Conservation (phyloP, 2,113 vertebrate genomes). For the Parotia lawesii region DNA sequence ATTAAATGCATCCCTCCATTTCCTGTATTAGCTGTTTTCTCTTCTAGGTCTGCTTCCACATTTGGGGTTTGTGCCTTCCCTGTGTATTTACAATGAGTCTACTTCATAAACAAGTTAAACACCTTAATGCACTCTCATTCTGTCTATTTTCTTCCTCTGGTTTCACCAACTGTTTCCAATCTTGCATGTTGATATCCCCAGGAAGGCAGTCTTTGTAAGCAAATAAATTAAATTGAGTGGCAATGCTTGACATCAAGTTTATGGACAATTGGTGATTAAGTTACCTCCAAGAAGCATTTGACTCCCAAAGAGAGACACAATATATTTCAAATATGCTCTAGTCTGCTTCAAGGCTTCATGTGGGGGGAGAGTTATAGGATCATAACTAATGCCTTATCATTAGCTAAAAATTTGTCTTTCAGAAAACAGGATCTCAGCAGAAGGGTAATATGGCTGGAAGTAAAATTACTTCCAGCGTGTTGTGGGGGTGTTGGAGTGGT, state of each 20-base stretch:
- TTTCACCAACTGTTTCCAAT: background rate
- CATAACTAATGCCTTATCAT: background rate
- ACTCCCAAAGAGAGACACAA: background rate
- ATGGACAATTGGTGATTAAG: background rate
- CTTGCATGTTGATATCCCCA: background rate
- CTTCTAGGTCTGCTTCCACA: background rate
- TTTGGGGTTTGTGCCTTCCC: background rate
- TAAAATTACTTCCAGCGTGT: background rate
- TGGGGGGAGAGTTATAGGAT: background rate
- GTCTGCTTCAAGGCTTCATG: background rate
- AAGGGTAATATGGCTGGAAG: background rate
- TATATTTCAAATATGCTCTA: background rate
- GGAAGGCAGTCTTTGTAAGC: background rate
- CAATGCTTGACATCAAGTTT: background rate
- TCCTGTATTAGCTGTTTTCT: background rate
- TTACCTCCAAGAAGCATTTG: background rate
- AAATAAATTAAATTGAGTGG: background rate
- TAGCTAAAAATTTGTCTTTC: background rate
- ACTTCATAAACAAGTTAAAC: background rate
- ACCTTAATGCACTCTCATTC: background rate
- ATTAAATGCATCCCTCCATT: background rate
- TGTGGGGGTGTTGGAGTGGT: fast-evolving
- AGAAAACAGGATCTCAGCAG: background rate
- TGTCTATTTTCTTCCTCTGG: background rate
- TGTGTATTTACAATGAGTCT: background rate